Conservation (phyloP, 2,113 vertebrate genomes). For the Xenopus tropicalis region UCB_Xtro_10.0 CM004445.2:106122501-106123000, state of each 20-base stretch:
- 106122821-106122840: neutral
- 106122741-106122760: slow-evolving; percentile 1
- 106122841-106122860: neutral
- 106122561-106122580: slow-evolving; percentile 36
- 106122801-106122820: neutral
- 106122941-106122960: no score
- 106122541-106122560: slow-evolving; percentile 33
- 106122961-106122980: no score
- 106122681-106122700: neutral
- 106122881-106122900: no score
- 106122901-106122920: no score
- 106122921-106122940: no score
- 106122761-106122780: neutral
- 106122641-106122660: slow-evolving; percentile 25
- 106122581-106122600: slow-evolving; percentile 30
- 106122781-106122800: neutral
- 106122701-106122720: slow-evolving; percentile 12
- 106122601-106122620: slow-evolving; percentile 23
- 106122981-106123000: no score
- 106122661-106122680: slow-evolving; percentile 25
- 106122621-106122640: slow-evolving; percentile 24
- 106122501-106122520: slow-evolving; percentile 8
- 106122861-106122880: no score
- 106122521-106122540: slow-evolving; percentile 22
- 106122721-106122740: neutral